Conservation (phyloP, 2,113 vertebrate species). For the Lepidothrix coronata region DNA sequence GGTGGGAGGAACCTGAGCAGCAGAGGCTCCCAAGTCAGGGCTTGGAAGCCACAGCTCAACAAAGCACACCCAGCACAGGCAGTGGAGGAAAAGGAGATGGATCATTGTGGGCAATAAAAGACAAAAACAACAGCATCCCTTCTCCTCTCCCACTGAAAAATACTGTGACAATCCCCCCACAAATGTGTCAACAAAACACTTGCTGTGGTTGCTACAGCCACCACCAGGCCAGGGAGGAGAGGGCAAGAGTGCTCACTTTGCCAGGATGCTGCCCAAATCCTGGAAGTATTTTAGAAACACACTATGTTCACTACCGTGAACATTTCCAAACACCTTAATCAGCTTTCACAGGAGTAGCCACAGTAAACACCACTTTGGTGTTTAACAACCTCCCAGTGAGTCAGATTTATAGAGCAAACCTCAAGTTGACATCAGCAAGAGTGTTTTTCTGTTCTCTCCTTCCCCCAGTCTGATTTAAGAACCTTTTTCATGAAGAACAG, state of each 20-base stretch:
- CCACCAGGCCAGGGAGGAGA: background rate
- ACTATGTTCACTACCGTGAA: rapidly evolving
- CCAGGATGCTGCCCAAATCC: background rate
- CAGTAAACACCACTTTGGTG: background rate
- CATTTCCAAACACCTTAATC: background rate
- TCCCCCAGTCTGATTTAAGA: background rate
- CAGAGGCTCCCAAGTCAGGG: background rate
- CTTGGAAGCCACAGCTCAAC: rapidly evolving
- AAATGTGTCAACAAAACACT: rapidly evolving
- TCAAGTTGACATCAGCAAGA: rapidly evolving
- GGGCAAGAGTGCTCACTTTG: background rate
- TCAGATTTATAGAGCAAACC: background rate
- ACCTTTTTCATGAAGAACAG: rapidly evolving
- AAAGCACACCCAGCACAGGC: rapidly evolving
- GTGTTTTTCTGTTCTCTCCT: background rate
- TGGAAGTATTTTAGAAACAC: background rate
- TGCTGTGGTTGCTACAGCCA: background rate
- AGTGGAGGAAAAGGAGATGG: background rate
- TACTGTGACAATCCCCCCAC: background rate
- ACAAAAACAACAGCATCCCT: background rate
- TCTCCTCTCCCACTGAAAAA: background rate
- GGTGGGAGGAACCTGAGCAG: background rate
- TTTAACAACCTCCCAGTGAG: background rate
- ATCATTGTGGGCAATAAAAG: too few species aligned
- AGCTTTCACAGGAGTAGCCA: background rate